Evolutionary conservation across 2,113 vertebrate species (phyloP).

Genomic region (Trichechus manatus): DNA sequence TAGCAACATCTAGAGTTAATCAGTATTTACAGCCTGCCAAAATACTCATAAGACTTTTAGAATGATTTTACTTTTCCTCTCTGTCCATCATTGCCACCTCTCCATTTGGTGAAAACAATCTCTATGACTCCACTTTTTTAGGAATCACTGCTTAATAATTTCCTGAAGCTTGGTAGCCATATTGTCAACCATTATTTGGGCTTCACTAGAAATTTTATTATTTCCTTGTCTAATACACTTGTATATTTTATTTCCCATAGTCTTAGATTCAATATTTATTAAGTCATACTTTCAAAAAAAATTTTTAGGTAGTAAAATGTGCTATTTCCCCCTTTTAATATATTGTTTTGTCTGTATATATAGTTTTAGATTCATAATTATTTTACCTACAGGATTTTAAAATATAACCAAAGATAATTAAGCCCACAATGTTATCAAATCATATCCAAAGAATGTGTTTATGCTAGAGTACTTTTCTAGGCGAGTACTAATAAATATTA

Average conservation of each 20-base stretch:
- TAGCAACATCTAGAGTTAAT: not conserved
- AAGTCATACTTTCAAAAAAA: conserved; percentile 6
- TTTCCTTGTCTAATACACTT: not conserved
- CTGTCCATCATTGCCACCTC: not conserved
- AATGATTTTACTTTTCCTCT: not conserved
- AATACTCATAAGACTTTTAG: not conserved
- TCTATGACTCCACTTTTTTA: not conserved
- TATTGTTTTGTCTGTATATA: not conserved
- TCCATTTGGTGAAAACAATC: not conserved
- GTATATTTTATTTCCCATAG: conserved; percentile 9
- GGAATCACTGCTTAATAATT: not conserved
- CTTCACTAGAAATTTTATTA: not conserved
- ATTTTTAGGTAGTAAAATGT: not conserved
- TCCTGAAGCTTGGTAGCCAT: not conserved
- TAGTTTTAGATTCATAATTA: conserved; percentile 16
- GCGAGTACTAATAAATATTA: not conserved
- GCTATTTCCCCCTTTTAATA: not conserved
- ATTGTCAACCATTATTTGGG: not conserved
- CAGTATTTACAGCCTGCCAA: not conserved
- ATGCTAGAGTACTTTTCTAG: not conserved
- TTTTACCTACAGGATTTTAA: not conserved
- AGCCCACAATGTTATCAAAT: not conserved
- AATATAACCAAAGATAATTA: conserved; percentile 16
- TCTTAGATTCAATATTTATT: not conserved
- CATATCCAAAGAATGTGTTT: not conserved